Evolutionary conservation across 2,888 invertebrate genomes (phyloP).

Genomic region (Eupsilia transversa): DNA sequence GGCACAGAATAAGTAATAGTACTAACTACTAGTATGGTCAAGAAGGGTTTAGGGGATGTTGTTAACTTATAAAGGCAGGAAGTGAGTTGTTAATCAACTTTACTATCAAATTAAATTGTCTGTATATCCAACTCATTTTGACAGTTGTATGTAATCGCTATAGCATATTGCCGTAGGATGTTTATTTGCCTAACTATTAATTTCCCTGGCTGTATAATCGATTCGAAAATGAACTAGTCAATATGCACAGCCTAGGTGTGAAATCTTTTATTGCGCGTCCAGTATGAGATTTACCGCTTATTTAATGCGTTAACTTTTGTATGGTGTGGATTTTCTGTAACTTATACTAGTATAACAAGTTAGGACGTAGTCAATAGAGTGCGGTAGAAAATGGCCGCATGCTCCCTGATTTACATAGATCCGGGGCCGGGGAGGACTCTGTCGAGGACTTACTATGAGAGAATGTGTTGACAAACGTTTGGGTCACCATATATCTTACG

Average conservation of each 20-base stretch:
- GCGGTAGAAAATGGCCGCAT: constrained; percentile 18
- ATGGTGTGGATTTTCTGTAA: constrained; percentile 27
- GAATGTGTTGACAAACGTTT: constrained; percentile 31
- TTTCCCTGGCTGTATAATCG: background rate
- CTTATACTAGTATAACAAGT: background rate
- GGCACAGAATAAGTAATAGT: too few relatives aligned
- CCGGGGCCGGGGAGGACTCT: background rate
- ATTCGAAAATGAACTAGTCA: background rate
- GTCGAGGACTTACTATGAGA: constrained; percentile 4
- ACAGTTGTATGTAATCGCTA: background rate
- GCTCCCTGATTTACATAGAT: constrained; percentile 48
- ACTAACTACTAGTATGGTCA: too few relatives aligned
- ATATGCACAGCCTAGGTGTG: background rate
- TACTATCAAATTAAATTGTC: background rate
- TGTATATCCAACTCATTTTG: background rate
- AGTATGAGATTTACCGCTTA: background rate
- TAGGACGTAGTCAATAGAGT: constrained; percentile 1
- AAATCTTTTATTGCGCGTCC: background rate
- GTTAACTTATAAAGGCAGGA: background rate
- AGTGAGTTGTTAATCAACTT: background rate
- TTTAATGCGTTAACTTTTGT: background rate
- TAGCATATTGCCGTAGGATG: background rate
- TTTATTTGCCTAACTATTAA: background rate
- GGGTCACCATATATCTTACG: background rate
- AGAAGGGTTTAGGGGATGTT: background rate